Conservation (phyloP, 2,797 vertebrate genomes). For the Selene dorsalis region DNA sequence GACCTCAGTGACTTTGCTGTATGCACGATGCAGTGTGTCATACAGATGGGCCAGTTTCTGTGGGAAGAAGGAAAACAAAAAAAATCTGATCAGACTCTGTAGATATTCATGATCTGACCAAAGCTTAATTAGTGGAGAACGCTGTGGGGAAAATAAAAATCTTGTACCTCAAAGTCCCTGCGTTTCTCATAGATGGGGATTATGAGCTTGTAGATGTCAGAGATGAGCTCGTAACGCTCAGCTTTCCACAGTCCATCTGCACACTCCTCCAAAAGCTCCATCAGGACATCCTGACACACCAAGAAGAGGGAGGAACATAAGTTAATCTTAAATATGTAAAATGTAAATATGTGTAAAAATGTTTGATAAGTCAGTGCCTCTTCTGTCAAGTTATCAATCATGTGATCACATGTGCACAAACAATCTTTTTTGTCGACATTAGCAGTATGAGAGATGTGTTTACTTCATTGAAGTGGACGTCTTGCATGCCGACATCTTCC, state of each 20-base stretch:
- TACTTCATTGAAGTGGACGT: conserved; percentile 99
- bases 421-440: too few species aligned
- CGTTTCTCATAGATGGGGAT: conserved; percentile 98
- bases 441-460: neutral
- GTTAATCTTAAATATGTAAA: neutral
- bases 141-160: neutral
- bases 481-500: conserved; percentile 99
- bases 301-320: neutral
- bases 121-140: neutral
- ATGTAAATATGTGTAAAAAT: too few species aligned
- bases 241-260: conserved; percentile 98
- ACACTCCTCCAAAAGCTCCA: conserved; percentile 96
- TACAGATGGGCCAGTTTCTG: conserved; percentile 97
- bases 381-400: neutral
- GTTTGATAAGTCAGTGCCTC: conserved; percentile 1
- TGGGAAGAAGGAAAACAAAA: conserved; percentile 40
- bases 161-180: conserved; percentile 94
- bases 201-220: conserved; percentile 97
- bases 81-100: neutral
- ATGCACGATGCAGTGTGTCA: conserved; percentile 95
- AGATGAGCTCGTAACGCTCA: conserved; percentile 97
- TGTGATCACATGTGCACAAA: too few species aligned
- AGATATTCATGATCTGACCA: neutral
- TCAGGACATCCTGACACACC: conserved; percentile 89
- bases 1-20: conserved; percentile 98